Base-by-base conservation (phyloP, 2,113 vertebrate species). In the Plestiodon gilberti region DNA sequence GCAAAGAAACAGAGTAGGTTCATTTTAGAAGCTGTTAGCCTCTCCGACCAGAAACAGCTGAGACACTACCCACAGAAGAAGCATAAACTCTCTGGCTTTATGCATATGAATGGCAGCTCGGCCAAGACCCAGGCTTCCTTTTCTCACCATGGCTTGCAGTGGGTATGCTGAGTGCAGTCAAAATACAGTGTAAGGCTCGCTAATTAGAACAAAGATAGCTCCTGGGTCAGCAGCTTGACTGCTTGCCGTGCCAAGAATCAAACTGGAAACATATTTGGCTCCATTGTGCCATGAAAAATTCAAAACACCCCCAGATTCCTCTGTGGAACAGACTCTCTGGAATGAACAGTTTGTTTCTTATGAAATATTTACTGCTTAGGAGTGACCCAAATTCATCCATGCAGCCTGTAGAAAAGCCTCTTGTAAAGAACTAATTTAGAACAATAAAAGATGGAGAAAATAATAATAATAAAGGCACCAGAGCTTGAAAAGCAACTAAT, bases 191-290 rank as follows among this genome's bases (percentile, higher is more conserved):
- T 20, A 48, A 28, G 35, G 87, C 78, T 82, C 52, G 88, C 77
- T 43, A 69, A 69, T 33, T 1, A 4, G 55, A 59, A 78, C 57
- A 61, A 0, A 0, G 61, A 22, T 88, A 81, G 83, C 23, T 91
- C 91, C 87, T 84, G 86, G 90, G 78, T 84, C 65, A 92, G 25
- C 20, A 69, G 78, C 74, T 89, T 90, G 81, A 73, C 43, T 89
- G 1, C 87, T 40, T 33, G 83, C 61, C 74, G 61, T 85, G 84
- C 52, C 64, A 84, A 92, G 90, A 91, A 76, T 65, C 91, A 81
- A 93, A 61, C 38, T 84, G 76, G 77, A 93, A 62, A 91, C 40
- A 79, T 1, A 25, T 38, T 75, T 18, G 84, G 87, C 80, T 91
- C 78, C 84, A 0, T 87, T 90, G 83, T 89, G 80, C 86, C 65